Evolutionary conservation across 2,797 vertebrate genomes (phyloP), one percentile per base, ranked within the genome.

Genomic region (Gymnoscopelus microlampas): DNA sequence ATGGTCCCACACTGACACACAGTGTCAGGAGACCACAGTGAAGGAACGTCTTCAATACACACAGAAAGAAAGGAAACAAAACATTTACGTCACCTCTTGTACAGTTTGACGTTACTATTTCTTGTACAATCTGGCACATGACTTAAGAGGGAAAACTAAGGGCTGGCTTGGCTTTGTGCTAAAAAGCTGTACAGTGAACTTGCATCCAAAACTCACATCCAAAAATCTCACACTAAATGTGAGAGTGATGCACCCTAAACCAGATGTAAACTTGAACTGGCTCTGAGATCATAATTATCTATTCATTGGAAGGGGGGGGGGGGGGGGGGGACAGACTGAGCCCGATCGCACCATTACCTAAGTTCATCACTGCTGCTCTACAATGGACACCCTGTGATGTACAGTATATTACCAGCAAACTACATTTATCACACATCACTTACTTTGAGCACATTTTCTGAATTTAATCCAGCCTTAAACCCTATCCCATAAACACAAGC

Each of bases 1-100:
- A 90, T 91, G 92, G 92, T 10, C 95, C 95, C 80, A 79, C 71
- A 72, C 94, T 92, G 90, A 95, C 97, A 99, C 97, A 98, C 64
- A 1, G 97, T 98, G 97, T 93, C 93, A 73, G 94, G 85, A 78
- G 91, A 95, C 94, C 94, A 88, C 95, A 93, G 93, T 19, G 19
- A 19, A 1, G 19, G 19, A 19, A 19, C 19, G 19, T 19, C 19
- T 19, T 19, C 19, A 19, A 19, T 19, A 19, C 19, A 19, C 19
- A 19, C 19, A 93, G 96, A 95, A 98, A 75, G 93, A 96, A 95
- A 93, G 88, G 2, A 35, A 35, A 35, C 5, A 35, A 35, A 7
- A 35, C 67, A 50, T 71, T 79, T 60, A 53, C 78, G 51, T 67
- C 80, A 51, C 64, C 71, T 60, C 72, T 56, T 58, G 84, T 77